Percentiles rank a stretch among this genome's conserved stretches.
Conservation (phyloP, 2,888 invertebrate genomes). For the Formica aserva region DNA sequence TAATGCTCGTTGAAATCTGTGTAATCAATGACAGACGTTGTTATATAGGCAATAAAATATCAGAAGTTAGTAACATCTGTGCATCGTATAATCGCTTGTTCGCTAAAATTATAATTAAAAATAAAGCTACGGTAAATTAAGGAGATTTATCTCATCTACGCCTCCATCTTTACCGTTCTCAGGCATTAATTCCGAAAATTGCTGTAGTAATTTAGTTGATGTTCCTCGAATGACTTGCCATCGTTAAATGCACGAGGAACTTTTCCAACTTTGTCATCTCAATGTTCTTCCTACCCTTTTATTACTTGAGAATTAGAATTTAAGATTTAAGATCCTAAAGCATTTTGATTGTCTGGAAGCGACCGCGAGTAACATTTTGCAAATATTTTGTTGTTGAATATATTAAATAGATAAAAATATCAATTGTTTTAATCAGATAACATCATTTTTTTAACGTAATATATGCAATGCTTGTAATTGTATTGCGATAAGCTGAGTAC, state of each 20-base stretch:
- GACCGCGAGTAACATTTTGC: background rate
- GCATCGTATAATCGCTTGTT: background rate
- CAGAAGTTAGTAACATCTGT: conserved; percentile 33
- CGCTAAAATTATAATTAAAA: conserved; percentile 11
- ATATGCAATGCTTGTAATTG: background rate
- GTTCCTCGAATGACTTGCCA: conserved; percentile 41
- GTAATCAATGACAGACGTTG: conserved; percentile 13
- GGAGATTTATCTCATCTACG: conserved; percentile 43
- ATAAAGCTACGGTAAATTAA: conserved; percentile 22
- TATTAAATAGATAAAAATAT: background rate
- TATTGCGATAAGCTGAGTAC: background rate
- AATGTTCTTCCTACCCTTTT: conserved; percentile 37
- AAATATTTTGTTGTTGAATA: background rate
- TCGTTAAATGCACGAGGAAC: conserved; percentile 29
- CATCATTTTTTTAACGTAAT: background rate
- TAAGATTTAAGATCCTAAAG: conserved; percentile 25
- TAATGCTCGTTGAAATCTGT: conserved; percentile 24
- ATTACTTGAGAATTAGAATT: conserved; percentile 47
- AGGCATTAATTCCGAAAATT: conserved; percentile 47
- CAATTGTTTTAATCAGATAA: background rate
- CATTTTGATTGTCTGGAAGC: background rate
- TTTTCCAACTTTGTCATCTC: conserved; percentile 41
- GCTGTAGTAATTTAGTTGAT: conserved; percentile 44
- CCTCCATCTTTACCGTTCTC: conserved; percentile 33
- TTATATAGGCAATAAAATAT: conserved; percentile 9